Conservation (phyloP, 2,888 invertebrate species). For the Polietes domitor region DNA sequence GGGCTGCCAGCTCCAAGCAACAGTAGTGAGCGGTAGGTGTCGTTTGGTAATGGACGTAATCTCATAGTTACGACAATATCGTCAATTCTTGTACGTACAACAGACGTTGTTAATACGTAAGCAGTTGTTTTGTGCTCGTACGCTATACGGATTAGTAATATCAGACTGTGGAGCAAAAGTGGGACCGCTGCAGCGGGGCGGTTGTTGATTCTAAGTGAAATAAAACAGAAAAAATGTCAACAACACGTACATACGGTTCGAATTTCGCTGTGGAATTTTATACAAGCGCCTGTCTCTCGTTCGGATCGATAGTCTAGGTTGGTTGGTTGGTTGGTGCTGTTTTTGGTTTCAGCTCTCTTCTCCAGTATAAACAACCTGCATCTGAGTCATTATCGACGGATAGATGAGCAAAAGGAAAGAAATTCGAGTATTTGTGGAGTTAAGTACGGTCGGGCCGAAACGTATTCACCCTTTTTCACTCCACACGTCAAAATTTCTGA, state of each 20-base stretch:
- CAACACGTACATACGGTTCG: constrained; percentile 32
- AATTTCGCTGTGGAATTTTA: constrained; percentile 37
- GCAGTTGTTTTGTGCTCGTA: constrained; percentile 1
- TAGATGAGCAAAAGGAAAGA: too few relatives aligned
- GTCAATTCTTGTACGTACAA: too few relatives aligned
- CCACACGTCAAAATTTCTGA: too few relatives aligned
- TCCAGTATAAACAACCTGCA: too few relatives aligned
- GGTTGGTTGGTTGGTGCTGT: not conserved
- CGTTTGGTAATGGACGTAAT: too few relatives aligned
- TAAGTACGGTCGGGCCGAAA: too few relatives aligned
- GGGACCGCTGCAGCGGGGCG: not conserved
- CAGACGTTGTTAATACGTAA: not conserved
- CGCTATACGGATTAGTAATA: not conserved
- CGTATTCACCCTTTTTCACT: too few relatives aligned
- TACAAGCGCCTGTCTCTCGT: constrained; percentile 6
- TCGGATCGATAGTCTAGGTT: not conserved
- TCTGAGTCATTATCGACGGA: too few relatives aligned
- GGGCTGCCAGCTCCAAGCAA: not conserved
- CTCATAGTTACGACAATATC: too few relatives aligned
- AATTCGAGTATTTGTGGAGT: too few relatives aligned
- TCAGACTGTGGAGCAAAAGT: not conserved
- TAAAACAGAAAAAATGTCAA: constrained; percentile 2
- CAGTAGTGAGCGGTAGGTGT: too few relatives aligned
- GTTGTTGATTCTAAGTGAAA: constrained; percentile 4
- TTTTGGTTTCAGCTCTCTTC: not conserved